Evolutionary conservation across 2,113 vertebrate genomes (phyloP), one percentile per base, ranked within the genome.

Genomic region (Chloropsis hardwickii): DNA sequence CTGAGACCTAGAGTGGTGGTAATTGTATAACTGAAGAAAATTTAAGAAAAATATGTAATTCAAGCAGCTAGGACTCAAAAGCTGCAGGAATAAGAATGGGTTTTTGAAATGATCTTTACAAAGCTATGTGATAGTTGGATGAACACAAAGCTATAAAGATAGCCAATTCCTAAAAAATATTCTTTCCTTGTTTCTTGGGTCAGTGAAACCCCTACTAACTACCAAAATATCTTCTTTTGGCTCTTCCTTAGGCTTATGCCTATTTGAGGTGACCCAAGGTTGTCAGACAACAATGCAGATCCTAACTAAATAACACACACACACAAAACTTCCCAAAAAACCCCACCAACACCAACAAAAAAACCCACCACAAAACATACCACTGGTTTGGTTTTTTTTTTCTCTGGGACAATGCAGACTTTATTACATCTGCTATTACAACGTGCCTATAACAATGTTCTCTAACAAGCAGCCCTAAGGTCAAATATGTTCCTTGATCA

Each of bases 401-500:
- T 25, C 67, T 42, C 79, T 72, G 39, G 82, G 90, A 95, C 80
- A 96, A 93, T 11, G 70, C 29, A 70, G 78, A 71, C 79, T 92
- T 93, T 93, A 96, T 97, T 94, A 91, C 58, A 93, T 92, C 81
- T 96, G 87, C 87, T 82, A 88, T 92, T 95, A 95, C 88, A 96
- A 94, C 11, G 1, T 92, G 72, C 61, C 93, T 64, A 5, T 80
- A 95, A 95, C 92, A 93, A 45, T 6, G 58, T 65, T 92, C 88
- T 94, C 93, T 95, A 95, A 97, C 95, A 91, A 95, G 95, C 88
- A 95, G 82, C 83, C 95, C 81, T 84, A 87, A 82, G 97, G 96
- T 97, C 97, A 96, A 94, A 95, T 28, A 10, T 71, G 86, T 80
- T 88, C 81, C 92, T 92, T 94, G 92, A 96, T 96, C 97, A 95